These are phyloP conservation scores for Xestia xanthographa DNA, from an alignment of 2,888 invertebrate species.

Conservation along the genomic window DNA sequence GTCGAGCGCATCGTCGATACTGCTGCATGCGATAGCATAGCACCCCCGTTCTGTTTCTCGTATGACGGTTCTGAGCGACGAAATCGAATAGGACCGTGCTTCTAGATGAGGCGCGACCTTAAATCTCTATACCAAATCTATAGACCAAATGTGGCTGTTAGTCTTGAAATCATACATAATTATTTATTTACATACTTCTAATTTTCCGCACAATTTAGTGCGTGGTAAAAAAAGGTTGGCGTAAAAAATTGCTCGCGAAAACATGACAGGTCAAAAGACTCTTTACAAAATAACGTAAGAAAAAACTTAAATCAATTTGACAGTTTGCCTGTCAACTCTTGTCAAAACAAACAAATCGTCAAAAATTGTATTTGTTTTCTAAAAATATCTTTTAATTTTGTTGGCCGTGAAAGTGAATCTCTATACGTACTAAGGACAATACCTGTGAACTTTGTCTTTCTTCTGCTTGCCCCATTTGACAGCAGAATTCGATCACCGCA, in stretches of 20 bases:
- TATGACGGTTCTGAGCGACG: background rate
- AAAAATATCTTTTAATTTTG: too few relatives aligned
- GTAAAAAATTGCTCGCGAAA: background rate
- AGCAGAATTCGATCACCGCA: background rate
- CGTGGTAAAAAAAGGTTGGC: background rate
- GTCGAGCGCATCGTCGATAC: background rate
- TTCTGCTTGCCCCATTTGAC: background rate
- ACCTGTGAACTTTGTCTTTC: conserved; percentile 5
- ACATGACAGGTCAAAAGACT: background rate
- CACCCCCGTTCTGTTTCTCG: background rate
- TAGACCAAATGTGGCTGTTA: too few relatives aligned
- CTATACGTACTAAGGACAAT: background rate
- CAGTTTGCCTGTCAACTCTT: background rate
- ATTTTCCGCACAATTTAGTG: background rate
- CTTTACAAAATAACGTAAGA: background rate
- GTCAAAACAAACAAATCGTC: conserved; percentile 3
- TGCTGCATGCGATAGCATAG: background rate
- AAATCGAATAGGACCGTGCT: background rate
- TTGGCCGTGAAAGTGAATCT: background rate
- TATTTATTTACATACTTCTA: too few relatives aligned
- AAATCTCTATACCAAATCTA: too few relatives aligned
- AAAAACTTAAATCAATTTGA: background rate
- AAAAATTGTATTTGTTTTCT: background rate
- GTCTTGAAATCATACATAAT: background rate
- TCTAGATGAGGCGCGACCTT: too few relatives aligned